phyloP scores from a whole-genome alignment of 1,140 invertebrate genomes.

The Aphelinus atriplicis region DNA sequence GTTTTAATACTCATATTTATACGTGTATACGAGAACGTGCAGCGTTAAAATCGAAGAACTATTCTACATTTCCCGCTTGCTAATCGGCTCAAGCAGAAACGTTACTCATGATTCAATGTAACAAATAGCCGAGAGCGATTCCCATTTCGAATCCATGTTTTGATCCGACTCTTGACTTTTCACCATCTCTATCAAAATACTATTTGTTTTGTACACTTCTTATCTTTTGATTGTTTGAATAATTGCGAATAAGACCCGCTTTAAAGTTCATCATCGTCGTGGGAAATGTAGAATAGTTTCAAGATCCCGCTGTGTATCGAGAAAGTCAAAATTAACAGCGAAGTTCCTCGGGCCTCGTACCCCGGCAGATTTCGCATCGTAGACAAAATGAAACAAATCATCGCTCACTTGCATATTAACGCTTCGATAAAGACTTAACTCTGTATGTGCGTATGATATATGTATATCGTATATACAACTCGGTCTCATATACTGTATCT shows the following conservation, averaged over 20 bases:
- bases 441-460: conserved; percentile 33
- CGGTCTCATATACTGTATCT: conserved; percentile 19
- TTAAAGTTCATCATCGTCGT: no score
- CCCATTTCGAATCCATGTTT: not conserved
- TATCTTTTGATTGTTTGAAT: not conserved
- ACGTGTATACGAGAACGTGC: conserved; percentile 44
- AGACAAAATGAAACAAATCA: not conserved
- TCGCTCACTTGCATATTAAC: conserved; percentile 18
- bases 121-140: no score
- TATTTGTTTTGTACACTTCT: not conserved
- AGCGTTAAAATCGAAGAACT: conserved; percentile 40
- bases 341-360: no score
- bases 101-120: no score
- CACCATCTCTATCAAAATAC: not conserved
- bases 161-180: not conserved
- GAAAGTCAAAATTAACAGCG: no score
- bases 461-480: conserved; percentile 31
- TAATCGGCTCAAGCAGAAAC: no score
- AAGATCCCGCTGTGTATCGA: no score
- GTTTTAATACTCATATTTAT: conserved; percentile 46
- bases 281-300: no score
- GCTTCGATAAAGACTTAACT: conserved; percentile 26
- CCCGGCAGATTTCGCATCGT: not conserved
- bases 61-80: not conserved
- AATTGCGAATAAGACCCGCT: no score